Percentiles rank a stretch among this genome's conserved stretches.
phyloP scores from a whole-genome alignment of 2,888 invertebrate genomes.

The Catonia carolina region DNA sequence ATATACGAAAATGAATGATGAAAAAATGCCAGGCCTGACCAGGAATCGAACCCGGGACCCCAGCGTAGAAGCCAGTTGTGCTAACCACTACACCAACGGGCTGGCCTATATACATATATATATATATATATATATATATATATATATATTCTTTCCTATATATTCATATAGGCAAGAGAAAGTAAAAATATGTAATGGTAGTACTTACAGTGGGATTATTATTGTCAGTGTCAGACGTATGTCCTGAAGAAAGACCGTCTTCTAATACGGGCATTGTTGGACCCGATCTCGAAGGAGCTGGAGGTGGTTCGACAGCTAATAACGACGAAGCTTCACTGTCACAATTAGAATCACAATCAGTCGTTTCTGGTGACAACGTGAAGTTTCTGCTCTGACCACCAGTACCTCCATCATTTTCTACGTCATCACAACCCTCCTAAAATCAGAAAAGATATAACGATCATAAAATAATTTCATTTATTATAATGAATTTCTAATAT shows the following conservation, averaged over 20 bases:
- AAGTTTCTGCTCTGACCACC: constrained; percentile 73
- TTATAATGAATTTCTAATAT: too few species aligned
- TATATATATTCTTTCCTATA: too few species aligned
- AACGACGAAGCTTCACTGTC: constrained; percentile 78
- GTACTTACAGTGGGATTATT: constrained; percentile 65
- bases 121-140: too few species aligned
- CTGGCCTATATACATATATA: too few species aligned
- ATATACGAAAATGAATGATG: too few species aligned
- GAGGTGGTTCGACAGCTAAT: constrained; percentile 41
- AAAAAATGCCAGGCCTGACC: too few species aligned
- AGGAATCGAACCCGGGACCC: too few species aligned
- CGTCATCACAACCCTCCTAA: constrained; percentile 26
- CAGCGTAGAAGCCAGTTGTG: too few species aligned
- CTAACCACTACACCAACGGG: too few species aligned
- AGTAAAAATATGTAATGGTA: too few species aligned
- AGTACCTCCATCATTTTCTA: constrained; percentile 51
- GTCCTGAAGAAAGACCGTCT: constrained; percentile 89
- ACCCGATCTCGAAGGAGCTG: constrained; percentile 5
- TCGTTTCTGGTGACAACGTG: constrained; percentile 85
- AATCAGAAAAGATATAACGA: not conserved
- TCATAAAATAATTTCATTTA: too few species aligned
- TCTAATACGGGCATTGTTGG: constrained; percentile 79
- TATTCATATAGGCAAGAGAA: too few species aligned
- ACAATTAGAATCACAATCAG: constrained; percentile 84
- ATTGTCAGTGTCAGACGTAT: constrained; percentile 87